Evolutionary conservation across 2,113 vertebrate species (phyloP).

Genomic region (Ardeotis arabs): DNA sequence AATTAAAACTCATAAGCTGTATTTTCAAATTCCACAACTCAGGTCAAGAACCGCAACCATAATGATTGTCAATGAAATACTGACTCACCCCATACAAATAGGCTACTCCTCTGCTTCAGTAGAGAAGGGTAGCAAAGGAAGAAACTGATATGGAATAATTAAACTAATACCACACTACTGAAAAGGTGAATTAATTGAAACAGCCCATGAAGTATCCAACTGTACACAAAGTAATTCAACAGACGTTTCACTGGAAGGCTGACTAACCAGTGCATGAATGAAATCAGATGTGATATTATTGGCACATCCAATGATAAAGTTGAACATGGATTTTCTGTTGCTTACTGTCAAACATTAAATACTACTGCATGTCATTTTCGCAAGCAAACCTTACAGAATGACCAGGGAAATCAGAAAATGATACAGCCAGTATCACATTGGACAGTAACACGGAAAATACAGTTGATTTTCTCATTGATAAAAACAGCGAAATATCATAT

Average conservation of each 20-base stretch:
- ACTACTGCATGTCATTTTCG: background rate
- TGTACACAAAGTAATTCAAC: background rate
- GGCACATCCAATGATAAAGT: background rate
- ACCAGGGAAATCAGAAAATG: background rate
- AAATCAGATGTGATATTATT: background rate
- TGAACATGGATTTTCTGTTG: background rate
- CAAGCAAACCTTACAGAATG: background rate
- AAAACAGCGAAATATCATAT: background rate
- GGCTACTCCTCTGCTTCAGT: background rate
- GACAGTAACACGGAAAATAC: background rate
- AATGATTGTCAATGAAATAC: background rate
- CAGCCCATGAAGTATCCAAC: background rate
- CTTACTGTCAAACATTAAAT: background rate
- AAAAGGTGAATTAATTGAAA: constrained; percentile 40
- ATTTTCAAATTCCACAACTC: background rate
- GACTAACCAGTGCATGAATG: background rate
- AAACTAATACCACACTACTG: background rate
- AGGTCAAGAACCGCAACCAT: background rate
- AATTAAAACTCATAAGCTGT: background rate
- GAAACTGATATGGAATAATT: constrained; percentile 37
- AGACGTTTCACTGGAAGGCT: background rate
- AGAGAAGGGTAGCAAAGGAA: background rate
- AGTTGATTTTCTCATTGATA: background rate
- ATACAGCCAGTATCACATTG: background rate
- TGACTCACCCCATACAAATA: constrained; percentile 28